Evolutionary conservation across 2,888 invertebrate species (phyloP).

Genomic region (Drosophila incognita): DNA sequence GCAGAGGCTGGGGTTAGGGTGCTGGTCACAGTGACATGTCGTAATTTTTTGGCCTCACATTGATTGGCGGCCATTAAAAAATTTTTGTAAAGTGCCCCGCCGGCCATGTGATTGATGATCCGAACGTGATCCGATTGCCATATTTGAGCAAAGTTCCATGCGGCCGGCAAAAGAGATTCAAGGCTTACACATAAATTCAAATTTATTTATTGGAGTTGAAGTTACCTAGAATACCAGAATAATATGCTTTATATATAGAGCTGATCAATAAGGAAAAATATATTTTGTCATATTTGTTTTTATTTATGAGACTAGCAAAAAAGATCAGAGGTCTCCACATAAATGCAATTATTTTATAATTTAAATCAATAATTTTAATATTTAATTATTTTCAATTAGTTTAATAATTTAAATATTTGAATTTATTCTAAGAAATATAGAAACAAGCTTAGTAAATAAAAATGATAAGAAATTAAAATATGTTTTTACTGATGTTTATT

Average conservation of each 20-base stretch:
- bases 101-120: conserved; percentile 69
- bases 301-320: conserved; percentile 19
- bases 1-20: conserved; percentile 15
- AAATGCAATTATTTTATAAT: neutral
- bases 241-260: neutral
- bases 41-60: conserved; percentile 66
- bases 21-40: conserved; percentile 35
- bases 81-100: conserved; percentile 57
- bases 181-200: neutral
- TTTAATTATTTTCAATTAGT: too few relatives aligned
- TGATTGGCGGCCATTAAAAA: conserved; percentile 74
- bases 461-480: neutral
- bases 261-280: neutral
- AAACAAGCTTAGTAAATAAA: neutral
- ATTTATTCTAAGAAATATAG: neutral
- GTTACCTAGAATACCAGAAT: too few relatives aligned
- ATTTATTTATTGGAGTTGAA: neutral
- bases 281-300: neutral
- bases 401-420: too few relatives aligned
- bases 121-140: conserved; percentile 51
- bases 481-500: neutral
- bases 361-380: too few relatives aligned
- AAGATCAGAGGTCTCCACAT: conserved; percentile 8
- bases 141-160: conserved; percentile 50
- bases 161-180: conserved; percentile 7